phyloP scores from a whole-genome alignment of 2,888 invertebrate species.

The Limnephilus lunatus region DNA sequence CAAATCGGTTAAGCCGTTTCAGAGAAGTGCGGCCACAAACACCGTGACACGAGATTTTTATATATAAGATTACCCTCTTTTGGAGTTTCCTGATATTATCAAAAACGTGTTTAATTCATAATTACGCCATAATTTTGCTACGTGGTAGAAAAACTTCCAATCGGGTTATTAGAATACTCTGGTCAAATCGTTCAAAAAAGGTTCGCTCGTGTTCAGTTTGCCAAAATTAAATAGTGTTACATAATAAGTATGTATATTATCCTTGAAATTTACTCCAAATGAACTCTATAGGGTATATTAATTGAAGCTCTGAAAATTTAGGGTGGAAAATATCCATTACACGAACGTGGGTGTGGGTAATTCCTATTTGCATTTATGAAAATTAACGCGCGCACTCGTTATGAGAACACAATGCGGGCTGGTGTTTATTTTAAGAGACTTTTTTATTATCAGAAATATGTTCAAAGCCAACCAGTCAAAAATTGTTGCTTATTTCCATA shows the following conservation, averaged over 20 bases:
- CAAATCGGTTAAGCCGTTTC: too few species aligned
- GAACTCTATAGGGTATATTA: not conserved
- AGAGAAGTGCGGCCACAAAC: too few species aligned
- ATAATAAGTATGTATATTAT: not conserved
- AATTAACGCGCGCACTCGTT: not conserved
- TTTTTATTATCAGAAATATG: not conserved
- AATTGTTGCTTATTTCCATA: conserved; percentile 44
- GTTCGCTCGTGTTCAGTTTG: not conserved
- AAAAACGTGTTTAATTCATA: not conserved
- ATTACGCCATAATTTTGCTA: too few species aligned
- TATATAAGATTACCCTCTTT: too few species aligned
- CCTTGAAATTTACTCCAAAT: not conserved
- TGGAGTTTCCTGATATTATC: not conserved
- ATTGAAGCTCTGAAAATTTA: not conserved
- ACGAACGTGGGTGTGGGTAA: not conserved
- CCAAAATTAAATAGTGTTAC: not conserved
- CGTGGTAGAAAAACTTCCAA: not conserved
- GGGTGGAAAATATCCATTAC: not conserved
- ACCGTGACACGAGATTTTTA: too few species aligned
- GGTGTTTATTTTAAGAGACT: not conserved
- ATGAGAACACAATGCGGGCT: conserved; percentile 17
- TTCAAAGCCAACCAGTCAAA: conserved; percentile 36
- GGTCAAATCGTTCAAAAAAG: not conserved
- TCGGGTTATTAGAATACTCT: not conserved
- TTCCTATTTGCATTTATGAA: not conserved